Conservation (phyloP, 2,797 vertebrate genomes). For the Philypnodon macrostomus region DNA sequence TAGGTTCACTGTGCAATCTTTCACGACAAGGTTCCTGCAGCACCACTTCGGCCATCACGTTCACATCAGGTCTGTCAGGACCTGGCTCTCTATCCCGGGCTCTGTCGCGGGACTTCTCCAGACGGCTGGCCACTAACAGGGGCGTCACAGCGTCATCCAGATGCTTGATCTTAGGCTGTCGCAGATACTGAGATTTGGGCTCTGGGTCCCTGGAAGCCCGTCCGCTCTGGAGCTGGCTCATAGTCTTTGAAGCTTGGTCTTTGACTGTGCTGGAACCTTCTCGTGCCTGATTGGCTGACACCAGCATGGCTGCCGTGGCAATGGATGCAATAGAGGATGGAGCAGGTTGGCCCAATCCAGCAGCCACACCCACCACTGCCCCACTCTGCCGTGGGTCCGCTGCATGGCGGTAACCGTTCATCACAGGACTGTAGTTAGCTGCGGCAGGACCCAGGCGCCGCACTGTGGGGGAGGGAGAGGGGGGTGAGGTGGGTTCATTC, state of each 20-base stretch:
- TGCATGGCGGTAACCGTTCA: constrained; percentile 68
- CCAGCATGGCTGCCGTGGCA: constrained; percentile 66
- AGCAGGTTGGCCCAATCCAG: constrained; percentile 61
- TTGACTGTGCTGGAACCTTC: constrained; percentile 45
- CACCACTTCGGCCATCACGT: constrained; percentile 74
- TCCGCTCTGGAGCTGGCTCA: constrained; percentile 49
- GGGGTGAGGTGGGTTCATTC: constrained; percentile 68
- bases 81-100: constrained; percentile 52
- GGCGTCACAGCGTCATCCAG: constrained; percentile 74
- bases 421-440: constrained; percentile 71
- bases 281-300: constrained; percentile 72
- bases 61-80: constrained; percentile 46
- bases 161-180: constrained; percentile 84
- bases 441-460: constrained; percentile 67
- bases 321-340: constrained; percentile 64
- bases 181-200: constrained; percentile 62
- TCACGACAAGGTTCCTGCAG: constrained; percentile 71
- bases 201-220: constrained; percentile 38
- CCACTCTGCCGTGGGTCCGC: constrained; percentile 54
- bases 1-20: constrained; percentile 69
- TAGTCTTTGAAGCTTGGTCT: constrained; percentile 34
- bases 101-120: constrained; percentile 58
- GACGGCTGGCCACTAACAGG: constrained; percentile 58
- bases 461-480: constrained; percentile 59
- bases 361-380: constrained; percentile 55